Evolutionary conservation across 2,797 vertebrate species (phyloP).

Genomic region (Periophthalmus magnuspinnatus): DNA sequence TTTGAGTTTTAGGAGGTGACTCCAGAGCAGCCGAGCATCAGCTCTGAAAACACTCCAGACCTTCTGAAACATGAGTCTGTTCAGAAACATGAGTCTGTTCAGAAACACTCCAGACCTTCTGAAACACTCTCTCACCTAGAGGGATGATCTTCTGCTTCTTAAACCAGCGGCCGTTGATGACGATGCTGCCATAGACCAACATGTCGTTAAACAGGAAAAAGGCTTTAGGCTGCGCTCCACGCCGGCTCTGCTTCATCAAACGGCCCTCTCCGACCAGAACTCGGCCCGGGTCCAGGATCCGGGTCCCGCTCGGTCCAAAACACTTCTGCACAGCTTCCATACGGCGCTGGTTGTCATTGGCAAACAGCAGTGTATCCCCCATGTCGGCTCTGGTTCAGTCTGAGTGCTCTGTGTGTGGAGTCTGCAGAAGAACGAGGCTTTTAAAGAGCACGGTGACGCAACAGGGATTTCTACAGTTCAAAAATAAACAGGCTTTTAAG

Average conservation of each 20-base stretch:
- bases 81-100: too few relatives aligned
- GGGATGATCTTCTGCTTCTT: conserved; percentile 84
- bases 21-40: too few relatives aligned
- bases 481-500: not conserved
- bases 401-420: not conserved
- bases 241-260: conserved; percentile 86
- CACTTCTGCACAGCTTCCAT: conserved; percentile 82
- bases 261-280: conserved; percentile 87
- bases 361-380: conserved; percentile 74
- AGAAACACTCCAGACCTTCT: too few relatives aligned
- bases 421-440: not conserved
- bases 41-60: too few relatives aligned
- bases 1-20: too few relatives aligned
- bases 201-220: conserved; percentile 94
- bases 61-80: too few relatives aligned
- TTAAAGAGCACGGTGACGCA: conserved; percentile 6
- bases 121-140: conserved; percentile 77
- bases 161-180: conserved; percentile 83
- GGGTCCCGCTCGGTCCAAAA: conserved; percentile 4
- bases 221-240: conserved; percentile 79
- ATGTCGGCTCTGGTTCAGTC: conserved; percentile 47
- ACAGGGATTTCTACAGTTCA: conserved; percentile 12
- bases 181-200: conserved; percentile 87
- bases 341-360: conserved; percentile 80
- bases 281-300: conserved; percentile 74